Evolutionary conservation across 2,113 vertebrate species (phyloP).

Genomic region (Pithys albifrons): DNA sequence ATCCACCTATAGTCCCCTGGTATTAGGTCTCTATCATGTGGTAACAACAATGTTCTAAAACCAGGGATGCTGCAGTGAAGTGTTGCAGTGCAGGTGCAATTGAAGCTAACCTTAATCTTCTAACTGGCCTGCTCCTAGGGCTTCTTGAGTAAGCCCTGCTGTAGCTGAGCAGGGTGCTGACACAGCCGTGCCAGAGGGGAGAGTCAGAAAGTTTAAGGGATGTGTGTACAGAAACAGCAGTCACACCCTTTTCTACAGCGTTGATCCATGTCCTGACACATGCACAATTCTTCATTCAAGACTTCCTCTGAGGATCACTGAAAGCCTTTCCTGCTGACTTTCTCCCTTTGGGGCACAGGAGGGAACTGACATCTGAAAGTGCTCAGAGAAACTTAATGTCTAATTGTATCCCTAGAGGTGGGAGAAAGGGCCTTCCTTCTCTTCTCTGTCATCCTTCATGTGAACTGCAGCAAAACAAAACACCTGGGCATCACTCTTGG

Average conservation of each 20-base stretch:
- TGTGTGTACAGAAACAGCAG: not conserved
- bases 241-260: not conserved
- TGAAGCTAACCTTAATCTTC: not conserved
- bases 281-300: accelerated
- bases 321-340: not conserved
- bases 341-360: not conserved
- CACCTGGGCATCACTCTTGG: not conserved
- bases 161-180: not conserved
- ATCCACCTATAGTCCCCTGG: not conserved
- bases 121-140: not conserved
- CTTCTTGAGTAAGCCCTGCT: not conserved
- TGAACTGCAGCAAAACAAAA: not conserved
- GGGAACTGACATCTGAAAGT: not conserved
- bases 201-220: not conserved
- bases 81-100: not conserved
- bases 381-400: not conserved
- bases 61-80: not conserved
- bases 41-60: not conserved
- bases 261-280: not conserved
- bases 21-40: not conserved
- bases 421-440: not conserved
- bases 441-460: not conserved
- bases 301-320: not conserved
- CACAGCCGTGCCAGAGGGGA: not conserved
- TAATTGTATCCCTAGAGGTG: not conserved